Conservation (phyloP, 2,888 invertebrate genomes). For the Aphidoletes aphidimyza region DNA sequence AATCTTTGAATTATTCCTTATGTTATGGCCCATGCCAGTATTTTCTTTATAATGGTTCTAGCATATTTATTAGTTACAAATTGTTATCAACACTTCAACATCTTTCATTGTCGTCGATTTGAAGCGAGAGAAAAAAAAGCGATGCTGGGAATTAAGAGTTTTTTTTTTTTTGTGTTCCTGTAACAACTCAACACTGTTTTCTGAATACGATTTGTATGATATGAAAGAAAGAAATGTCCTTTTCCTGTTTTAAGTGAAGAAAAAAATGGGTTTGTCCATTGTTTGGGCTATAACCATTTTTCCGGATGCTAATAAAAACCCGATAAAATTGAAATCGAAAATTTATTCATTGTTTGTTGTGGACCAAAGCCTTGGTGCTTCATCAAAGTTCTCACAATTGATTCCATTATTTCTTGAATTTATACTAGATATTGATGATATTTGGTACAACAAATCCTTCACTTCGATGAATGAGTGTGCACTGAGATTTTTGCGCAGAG, state of each 20-base stretch:
- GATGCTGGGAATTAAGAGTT: not conserved
- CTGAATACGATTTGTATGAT: not conserved
- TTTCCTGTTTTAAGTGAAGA: constrained; percentile 17
- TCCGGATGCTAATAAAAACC: not conserved
- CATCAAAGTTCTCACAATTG: too few relatives aligned
- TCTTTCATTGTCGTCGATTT: not conserved
- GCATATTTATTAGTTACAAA: constrained; percentile 16
- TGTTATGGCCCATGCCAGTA: not conserved
- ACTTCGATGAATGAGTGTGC: too few relatives aligned
- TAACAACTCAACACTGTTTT: not conserved
- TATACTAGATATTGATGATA: too few relatives aligned
- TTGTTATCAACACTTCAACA: constrained; percentile 31
- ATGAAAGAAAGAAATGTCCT: not conserved
- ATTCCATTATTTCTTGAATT: too few relatives aligned
- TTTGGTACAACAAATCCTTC: too few relatives aligned
- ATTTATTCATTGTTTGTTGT: too few relatives aligned
- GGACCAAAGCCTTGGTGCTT: too few relatives aligned
- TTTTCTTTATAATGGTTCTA: not conserved
- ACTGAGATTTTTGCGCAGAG: too few relatives aligned
- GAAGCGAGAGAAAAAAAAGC: not conserved
- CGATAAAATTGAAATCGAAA: not conserved
- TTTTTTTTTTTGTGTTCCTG: not conserved
- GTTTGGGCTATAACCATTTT: not conserved
- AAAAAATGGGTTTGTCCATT: not conserved
- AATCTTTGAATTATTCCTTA: not conserved